Evolutionary conservation across 1,140 invertebrate species (phyloP).

Genomic region (Acromyrmex heyeri): DNA sequence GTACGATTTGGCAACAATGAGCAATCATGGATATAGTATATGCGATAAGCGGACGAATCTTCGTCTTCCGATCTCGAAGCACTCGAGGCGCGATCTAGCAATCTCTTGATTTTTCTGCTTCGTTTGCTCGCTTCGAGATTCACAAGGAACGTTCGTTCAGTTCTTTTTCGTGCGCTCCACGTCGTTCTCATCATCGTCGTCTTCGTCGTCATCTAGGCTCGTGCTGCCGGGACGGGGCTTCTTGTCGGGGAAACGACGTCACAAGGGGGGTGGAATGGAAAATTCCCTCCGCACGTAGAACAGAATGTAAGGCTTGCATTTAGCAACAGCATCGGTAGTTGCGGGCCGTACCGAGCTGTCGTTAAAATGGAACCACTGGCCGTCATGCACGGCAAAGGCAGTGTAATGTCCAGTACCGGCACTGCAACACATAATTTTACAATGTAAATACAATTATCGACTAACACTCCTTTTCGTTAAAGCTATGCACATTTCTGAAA

Average conservation of each 20-base stretch:
- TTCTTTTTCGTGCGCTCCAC: slow-evolving; percentile 56
- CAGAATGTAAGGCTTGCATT: slow-evolving; percentile 95
- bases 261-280: slow-evolving; percentile 85
- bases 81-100: not conserved
- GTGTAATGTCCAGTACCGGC: slow-evolving; percentile 95
- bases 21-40: slow-evolving; percentile 43
- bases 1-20: slow-evolving; percentile 60
- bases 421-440: slow-evolving; percentile 85
- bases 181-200: slow-evolving; percentile 71
- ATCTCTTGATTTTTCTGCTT: slow-evolving; percentile 34
- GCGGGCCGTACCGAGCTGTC: slow-evolving; percentile 94
- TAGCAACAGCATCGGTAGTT: slow-evolving; percentile 90
- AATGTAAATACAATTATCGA: slow-evolving; percentile 20
- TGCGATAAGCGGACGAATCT: slow-evolving; percentile 28
- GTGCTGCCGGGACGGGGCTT: slow-evolving; percentile 73
- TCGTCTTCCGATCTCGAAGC: slow-evolving; percentile 59
- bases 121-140: slow-evolving; percentile 52
- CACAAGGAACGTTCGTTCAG: slow-evolving; percentile 57
- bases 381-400: slow-evolving; percentile 93
- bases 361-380: slow-evolving; percentile 95
- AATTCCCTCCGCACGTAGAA: slow-evolving; percentile 93
- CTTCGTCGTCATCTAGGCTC: slow-evolving; percentile 70
- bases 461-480: not conserved
- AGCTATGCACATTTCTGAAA: not conserved
- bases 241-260: slow-evolving; percentile 79